Conservation (phyloP, 1,140 invertebrate genomes). For the Coelopa frigida region DNA sequence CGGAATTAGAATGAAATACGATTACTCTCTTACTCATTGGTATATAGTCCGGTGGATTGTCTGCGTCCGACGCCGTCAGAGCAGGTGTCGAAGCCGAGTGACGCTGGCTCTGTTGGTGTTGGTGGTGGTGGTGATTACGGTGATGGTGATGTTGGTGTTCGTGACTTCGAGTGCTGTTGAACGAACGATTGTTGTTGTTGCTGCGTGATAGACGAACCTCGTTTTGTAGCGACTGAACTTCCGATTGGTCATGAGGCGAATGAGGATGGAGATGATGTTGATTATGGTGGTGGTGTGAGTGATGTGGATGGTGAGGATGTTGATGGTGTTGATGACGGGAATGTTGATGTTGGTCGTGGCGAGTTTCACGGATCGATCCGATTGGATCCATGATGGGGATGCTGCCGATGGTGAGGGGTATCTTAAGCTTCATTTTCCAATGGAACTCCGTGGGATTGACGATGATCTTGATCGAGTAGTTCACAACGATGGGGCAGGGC, state of each 20-base stretch:
- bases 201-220: too few relatives aligned
- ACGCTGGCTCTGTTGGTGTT: constrained; percentile 13
- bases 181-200: too few relatives aligned
- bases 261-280: constrained; percentile 37
- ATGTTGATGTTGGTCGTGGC: too few relatives aligned
- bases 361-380: constrained; percentile 22
- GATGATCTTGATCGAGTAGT: constrained; percentile 59
- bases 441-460: constrained; percentile 46
- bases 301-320: too few relatives aligned
- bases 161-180: too few relatives aligned
- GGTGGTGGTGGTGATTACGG: too few relatives aligned
- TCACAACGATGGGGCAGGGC: constrained; percentile 62
- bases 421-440: constrained; percentile 48
- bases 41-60: constrained; percentile 43
- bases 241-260: constrained; percentile 39
- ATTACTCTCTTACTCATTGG: constrained; percentile 31
- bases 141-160: too few relatives aligned
- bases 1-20: not conserved
- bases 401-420: constrained; percentile 52
- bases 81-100: too few relatives aligned
- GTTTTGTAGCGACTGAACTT: too few relatives aligned
- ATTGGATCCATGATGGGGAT: constrained; percentile 46
- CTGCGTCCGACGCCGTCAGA: constrained; percentile 35
- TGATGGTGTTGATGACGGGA: too few relatives aligned
- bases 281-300: too few relatives aligned